A percentile compares a stretch with the other conserved stretches of the same genome.
Evolutionary conservation across 2,113 vertebrate genomes (phyloP).

Genomic region (Triplophysa rosa): DNA sequence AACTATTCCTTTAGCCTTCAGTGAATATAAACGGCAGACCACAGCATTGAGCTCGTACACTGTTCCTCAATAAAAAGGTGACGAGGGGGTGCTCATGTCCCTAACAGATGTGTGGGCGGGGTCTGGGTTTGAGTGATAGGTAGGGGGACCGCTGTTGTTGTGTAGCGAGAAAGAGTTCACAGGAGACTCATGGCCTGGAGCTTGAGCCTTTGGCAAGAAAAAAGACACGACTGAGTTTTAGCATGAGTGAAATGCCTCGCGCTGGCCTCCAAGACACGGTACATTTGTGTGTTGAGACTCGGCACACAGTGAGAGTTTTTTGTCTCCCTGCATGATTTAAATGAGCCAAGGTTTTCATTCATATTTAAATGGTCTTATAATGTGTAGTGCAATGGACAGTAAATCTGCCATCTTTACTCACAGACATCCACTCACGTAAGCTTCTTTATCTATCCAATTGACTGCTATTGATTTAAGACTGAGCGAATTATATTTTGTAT

Average conservation of each 20-base stretch:
- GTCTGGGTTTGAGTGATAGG: conserved; percentile 31
- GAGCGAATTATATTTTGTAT: no score
- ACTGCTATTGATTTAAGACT: no score
- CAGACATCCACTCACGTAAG: conserved; percentile 26
- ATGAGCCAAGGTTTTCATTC: neutral
- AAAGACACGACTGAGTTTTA: conserved; percentile 31
- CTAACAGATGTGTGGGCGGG: conserved; percentile 23
- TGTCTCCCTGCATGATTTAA: neutral
- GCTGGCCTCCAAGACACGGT: conserved; percentile 22
- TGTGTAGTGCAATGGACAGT: neutral
- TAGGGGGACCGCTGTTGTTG: conserved; percentile 36
- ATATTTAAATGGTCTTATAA: conserved; percentile 15
- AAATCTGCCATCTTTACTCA: neutral
- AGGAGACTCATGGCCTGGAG: conserved; percentile 23
- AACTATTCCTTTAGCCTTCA: neutral
- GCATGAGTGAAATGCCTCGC: neutral
- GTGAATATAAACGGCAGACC: conserved; percentile 20
- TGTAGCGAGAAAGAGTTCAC: conserved; percentile 44
- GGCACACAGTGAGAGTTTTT: conserved; percentile 20
- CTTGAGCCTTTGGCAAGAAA: conserved; percentile 30
- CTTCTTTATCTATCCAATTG: neutral
- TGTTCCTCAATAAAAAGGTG: conserved; percentile 26
- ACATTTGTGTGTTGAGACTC: conserved; percentile 17
- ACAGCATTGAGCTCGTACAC: conserved; percentile 6
- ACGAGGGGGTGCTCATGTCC: neutral